These are phyloP conservation scores for Rhinolophus ferrumequinum DNA, from an alignment of 2,113 vertebrate species.

Conservation along the genomic window DNA sequence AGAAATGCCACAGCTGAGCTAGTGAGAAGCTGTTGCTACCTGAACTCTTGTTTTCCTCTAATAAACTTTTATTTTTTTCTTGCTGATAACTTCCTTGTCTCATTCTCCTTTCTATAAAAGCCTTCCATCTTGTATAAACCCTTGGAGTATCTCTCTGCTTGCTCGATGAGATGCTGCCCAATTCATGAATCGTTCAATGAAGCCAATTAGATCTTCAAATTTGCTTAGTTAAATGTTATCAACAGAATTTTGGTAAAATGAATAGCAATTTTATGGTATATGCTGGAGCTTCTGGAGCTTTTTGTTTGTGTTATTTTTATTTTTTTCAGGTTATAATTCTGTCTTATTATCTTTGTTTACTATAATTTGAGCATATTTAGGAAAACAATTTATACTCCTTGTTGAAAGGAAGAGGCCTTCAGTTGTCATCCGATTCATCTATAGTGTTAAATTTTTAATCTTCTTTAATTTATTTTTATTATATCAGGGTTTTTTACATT, in stretches of 20 bases:
- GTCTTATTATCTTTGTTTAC: neutral
- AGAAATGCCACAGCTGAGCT: neutral
- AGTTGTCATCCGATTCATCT: neutral
- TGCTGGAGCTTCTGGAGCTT: neutral
- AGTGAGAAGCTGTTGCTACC: neutral
- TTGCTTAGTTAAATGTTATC: neutral
- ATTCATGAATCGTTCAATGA: neutral
- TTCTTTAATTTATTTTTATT: slow-evolving; percentile 15
- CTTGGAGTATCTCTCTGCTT: too few species aligned
- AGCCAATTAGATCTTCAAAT: neutral
- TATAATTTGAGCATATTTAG: neutral
- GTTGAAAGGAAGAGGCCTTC: neutral
- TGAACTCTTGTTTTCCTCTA: neutral
- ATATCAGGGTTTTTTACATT: neutral
- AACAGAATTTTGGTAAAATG: neutral
- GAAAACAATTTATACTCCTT: neutral
- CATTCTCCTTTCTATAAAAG: neutral
- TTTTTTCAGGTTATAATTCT: neutral
- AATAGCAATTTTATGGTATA: neutral
- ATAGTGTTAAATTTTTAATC: neutral
- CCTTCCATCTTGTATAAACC: neutral
- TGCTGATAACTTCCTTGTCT: neutral
- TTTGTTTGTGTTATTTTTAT: neutral
- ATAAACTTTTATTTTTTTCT: neutral
- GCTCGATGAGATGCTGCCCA: too few species aligned